Conservation (phyloP, 2,797 vertebrate genomes). For the Prionace glauca region DNA sequence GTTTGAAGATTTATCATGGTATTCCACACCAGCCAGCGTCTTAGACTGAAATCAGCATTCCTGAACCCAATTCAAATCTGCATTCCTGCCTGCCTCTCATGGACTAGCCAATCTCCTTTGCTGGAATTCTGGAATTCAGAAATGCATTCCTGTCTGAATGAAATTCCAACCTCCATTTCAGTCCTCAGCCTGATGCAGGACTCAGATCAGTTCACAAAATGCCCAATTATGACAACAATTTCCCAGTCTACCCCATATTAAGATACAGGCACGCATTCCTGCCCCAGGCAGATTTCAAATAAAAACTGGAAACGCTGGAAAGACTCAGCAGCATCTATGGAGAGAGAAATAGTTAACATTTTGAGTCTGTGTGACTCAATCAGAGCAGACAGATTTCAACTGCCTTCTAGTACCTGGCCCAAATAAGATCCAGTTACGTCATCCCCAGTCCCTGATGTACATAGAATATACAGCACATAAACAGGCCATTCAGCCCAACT, state of each 20-base stretch:
- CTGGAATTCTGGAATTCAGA: not conserved
- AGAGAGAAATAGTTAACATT: no score
- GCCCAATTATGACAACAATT: not conserved
- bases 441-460: not conserved
- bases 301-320: no score
- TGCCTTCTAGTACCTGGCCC: not conserved
- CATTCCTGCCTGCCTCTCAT: not conserved
- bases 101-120: not conserved
- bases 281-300: not conserved
- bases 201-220: not conserved
- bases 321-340: no score
- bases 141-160: constrained; percentile 7
- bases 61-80: not conserved
- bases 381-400: not conserved
- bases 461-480: not conserved
- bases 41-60: not conserved
- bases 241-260: not conserved
- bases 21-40: not conserved
- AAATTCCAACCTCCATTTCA: not conserved
- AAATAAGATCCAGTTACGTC: not conserved
- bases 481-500: not conserved
- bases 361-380: no score
- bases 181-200: not conserved
- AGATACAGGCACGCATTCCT: not conserved
- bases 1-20: not conserved